Evolutionary conservation across 2,113 vertebrate species (phyloP).

Genomic region (Aleadryas rufinucha): DNA sequence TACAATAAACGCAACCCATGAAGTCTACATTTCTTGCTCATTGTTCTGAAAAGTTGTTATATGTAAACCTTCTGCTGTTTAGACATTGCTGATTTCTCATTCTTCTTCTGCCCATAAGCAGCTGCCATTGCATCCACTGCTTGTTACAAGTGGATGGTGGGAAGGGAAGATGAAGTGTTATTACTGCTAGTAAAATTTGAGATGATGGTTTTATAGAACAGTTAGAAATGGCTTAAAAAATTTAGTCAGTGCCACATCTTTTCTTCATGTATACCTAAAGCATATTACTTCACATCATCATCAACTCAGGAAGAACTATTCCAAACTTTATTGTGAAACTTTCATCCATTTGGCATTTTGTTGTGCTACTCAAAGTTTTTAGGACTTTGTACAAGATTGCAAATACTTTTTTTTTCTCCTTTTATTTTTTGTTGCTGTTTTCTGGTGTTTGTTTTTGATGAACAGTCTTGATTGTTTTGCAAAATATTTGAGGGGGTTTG

Average conservation of each 20-base stretch:
- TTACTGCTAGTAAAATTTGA: not conserved
- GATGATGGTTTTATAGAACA: not conserved
- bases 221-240: not conserved
- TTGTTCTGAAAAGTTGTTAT: constrained; percentile 47
- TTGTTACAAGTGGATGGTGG: not conserved
- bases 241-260: not conserved
- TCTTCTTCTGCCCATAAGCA: constrained; percentile 58
- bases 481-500: not conserved
- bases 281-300: not conserved
- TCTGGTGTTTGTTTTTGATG: not conserved
- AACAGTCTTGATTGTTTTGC: not conserved
- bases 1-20: constrained; percentile 27
- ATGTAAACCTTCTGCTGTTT: constrained; percentile 50
- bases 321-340: not conserved
- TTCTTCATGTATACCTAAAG: not conserved
- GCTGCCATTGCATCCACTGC: constrained; percentile 26
- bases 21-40: constrained; percentile 41
- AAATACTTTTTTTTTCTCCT: not conserved
- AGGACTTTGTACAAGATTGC: not conserved
- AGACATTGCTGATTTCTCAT: constrained; percentile 52
- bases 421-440: not conserved
- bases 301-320: constrained; percentile 21
- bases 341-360: constrained; percentile 10
- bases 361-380: not conserved
- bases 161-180: not conserved